Base-by-base conservation (phyloP, 2,113 vertebrate species). In the Mellivora capensis region DNA sequence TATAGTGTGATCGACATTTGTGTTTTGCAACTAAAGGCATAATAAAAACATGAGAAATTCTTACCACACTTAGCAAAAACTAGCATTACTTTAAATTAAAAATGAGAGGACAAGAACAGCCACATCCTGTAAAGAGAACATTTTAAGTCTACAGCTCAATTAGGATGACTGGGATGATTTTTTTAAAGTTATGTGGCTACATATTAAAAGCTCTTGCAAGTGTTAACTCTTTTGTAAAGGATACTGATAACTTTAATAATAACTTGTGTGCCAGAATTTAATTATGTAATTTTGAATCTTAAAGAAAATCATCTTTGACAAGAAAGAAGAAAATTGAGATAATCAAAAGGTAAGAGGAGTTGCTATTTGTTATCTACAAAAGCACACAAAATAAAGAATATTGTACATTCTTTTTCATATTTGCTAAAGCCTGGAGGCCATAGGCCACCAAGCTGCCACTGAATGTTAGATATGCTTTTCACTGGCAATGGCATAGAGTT, bases 21-120 rank as follows among this genome's bases (percentile, higher is more conserved):
- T 97, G 69, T 87, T 96, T 82, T 86, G 18, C 87, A 97, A 90
- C 87, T 94, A 97, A 97, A 96, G 47, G 25, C 21, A 94, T 87
- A 96, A 95, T 87, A 93, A 96, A 96, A 96, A 74, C 57, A 84
- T 44, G 25, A 85, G 8, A 85, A 94, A 69, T 27, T 80, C 71
- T 90, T 89, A 67, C 37, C 42, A 77, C 57, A 90, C 54, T 87
- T 89, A 94, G 52, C 81, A 96, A 97, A 95, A 81, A 21, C 42
- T 37, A 93, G 27, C 79, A 72, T 94, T 92, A 69, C 52, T 96
- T 87, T 61, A 79, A 77, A 91, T 93, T 92, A 96, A 95, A 96
- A 97, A 76, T 85, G 29, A 25, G 44, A 87, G 37, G 8, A 81
- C 11, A 85, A 52, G 29, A 79, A 91, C 3, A 87, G 37, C 6